A percentile compares a stretch with the other conserved stretches of the same genome.
These are phyloP conservation scores for Archocentrus centrarchus DNA, from an alignment of 2,113 vertebrate species.

Conservation along the genomic window DNA sequence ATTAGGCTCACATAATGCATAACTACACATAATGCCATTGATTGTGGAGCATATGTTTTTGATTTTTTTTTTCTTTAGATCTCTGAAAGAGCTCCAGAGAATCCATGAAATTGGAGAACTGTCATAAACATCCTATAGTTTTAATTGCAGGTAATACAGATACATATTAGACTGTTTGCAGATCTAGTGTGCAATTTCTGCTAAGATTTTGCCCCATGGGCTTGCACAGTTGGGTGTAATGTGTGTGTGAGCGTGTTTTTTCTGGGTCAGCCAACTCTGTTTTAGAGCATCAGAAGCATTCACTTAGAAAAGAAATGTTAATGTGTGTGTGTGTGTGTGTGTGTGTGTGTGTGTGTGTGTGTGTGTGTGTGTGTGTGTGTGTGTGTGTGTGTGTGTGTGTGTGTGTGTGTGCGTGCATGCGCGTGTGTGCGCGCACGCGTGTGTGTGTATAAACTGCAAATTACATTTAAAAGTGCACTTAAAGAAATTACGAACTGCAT, in stretches of 20 bases:
- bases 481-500: constrained; percentile 22
- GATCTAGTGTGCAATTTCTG: constrained; percentile 41
- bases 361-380: not conserved
- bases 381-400: too few species aligned
- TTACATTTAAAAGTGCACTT: constrained; percentile 34
- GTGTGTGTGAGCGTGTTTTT: constrained; percentile 12
- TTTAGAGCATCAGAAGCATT: constrained; percentile 16
- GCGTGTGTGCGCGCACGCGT: too few species aligned
- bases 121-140: constrained; percentile 48
- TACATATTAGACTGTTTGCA: constrained; percentile 60
- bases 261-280: constrained; percentile 31
- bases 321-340: not conserved
- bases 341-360: not conserved
- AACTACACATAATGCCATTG: constrained; percentile 35
- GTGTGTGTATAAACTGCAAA: constrained; percentile 6
- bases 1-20: constrained; percentile 28
- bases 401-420: too few species aligned
- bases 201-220: constrained; percentile 45
- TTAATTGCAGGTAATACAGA: constrained; percentile 60
- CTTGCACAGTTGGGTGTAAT: constrained; percentile 3
- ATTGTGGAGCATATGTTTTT: constrained; percentile 55
- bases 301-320: constrained; percentile 42
- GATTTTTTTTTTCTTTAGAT: constrained; percentile 35
- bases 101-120: constrained; percentile 42
- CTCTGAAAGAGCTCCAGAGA: constrained; percentile 38